phyloP scores from a whole-genome alignment of 2,113 vertebrate species.

The Ellobius talpinus region DNA sequence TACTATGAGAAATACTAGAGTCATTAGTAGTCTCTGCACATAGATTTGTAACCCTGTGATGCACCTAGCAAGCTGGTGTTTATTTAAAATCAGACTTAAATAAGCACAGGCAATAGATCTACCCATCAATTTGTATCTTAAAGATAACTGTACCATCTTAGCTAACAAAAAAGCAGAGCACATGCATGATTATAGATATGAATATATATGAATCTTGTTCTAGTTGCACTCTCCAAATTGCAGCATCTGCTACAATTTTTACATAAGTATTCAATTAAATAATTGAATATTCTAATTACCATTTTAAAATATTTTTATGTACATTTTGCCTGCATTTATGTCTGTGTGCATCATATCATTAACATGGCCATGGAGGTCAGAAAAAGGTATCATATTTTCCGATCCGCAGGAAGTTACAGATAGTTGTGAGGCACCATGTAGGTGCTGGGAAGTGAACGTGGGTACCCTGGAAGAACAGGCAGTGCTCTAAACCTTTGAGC shows the following conservation, averaged over 20 bases:
- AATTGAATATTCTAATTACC: neutral
- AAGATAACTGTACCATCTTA: slow-evolving; percentile 18
- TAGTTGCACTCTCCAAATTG: neutral
- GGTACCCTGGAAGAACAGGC: neutral
- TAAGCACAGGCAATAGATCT: slow-evolving; percentile 9
- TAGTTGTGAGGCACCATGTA: neutral
- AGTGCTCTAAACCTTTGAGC: neutral
- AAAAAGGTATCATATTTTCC: neutral
- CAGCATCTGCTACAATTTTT: neutral
- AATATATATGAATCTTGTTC: neutral
- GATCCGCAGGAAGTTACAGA: neutral
- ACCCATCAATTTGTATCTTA: slow-evolving; percentile 20
- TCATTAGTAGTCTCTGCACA: neutral
- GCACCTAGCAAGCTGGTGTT: neutral
- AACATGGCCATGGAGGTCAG: neutral
- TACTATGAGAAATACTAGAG: neutral
- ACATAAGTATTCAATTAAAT: slow-evolving; percentile 1
- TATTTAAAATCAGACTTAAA: slow-evolving; percentile 44
- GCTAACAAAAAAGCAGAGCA: neutral
- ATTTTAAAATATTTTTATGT: neutral
- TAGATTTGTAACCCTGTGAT: neutral
- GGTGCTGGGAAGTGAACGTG: neutral
- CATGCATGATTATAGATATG: neutral
- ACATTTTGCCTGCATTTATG: neutral
- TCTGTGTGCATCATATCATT: neutral